These are phyloP conservation scores for Spisula subtruncata DNA, from an alignment of 2,888 invertebrate species.

Conservation along the genomic window DNA sequence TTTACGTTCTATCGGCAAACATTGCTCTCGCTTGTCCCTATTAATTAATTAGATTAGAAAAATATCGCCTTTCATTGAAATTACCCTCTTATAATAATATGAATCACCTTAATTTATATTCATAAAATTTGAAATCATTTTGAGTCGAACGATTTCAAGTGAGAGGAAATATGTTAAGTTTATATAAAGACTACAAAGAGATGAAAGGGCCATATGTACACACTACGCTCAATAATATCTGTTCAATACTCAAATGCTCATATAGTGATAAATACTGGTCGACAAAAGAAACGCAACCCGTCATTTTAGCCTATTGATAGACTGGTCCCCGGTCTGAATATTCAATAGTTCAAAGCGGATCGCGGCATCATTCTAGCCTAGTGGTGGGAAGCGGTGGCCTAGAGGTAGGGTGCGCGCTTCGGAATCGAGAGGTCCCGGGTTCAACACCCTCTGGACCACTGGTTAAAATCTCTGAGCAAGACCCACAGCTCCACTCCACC, in stretches of 20 bases:
- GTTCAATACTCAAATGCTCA: not conserved
- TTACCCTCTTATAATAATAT: constrained; percentile 1
- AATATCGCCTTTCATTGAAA: not conserved
- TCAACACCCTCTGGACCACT: no score
- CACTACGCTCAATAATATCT: not conserved
- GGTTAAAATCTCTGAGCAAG: no score
- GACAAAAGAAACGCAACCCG: no score
- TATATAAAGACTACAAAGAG: not conserved
- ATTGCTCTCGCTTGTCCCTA: not conserved
- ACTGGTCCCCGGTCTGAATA: no score
- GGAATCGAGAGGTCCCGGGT: no score
- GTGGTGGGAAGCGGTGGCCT: no score
- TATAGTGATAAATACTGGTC: no score
- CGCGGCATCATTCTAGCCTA: no score
- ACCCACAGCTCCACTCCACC: no score
- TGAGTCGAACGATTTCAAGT: not conserved
- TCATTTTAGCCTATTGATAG: no score
- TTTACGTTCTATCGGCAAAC: not conserved
- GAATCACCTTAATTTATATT: constrained; percentile 10
- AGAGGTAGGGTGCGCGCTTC: no score
- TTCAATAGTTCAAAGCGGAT: no score
- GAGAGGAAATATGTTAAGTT: not conserved
- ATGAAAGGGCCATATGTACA: not conserved
- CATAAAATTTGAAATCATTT: constrained; percentile 10
- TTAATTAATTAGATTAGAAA: not conserved